Conservation (phyloP, 1,140 invertebrate species). For the Heliconius hewitsoni region DNA sequence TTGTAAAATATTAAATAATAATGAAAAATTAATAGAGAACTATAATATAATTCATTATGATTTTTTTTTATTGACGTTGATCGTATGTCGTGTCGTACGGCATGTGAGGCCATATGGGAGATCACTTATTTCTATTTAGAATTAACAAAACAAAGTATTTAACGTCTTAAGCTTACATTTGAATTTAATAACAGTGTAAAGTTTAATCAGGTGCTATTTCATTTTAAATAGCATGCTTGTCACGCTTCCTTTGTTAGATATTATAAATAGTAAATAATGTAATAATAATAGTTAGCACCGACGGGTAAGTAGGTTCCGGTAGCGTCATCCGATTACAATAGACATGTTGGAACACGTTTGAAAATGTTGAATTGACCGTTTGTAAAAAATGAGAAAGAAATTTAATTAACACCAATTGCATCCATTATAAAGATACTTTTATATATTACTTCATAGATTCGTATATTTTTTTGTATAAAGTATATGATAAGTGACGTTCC, state of each 20-base stretch:
- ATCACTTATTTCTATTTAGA: constrained; percentile 1
- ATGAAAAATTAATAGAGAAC: background rate
- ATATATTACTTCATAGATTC: background rate
- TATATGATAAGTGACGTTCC: background rate
- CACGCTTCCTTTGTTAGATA: constrained; percentile 35
- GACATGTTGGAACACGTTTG: background rate
- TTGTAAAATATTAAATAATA: background rate
- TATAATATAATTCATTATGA: background rate
- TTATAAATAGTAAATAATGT: background rate
- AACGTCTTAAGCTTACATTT: constrained; percentile 25
- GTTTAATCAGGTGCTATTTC: constrained; percentile 35
- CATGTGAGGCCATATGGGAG: background rate
- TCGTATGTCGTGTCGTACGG: constrained; percentile 4
- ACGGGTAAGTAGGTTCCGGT: constrained; percentile 22
- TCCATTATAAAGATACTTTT: background rate
- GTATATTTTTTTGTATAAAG: background rate
- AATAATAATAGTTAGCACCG: constrained; percentile 27
- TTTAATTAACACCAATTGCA: background rate
- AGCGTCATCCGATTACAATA: background rate
- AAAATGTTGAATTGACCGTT: background rate
- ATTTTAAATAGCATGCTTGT: constrained; percentile 31
- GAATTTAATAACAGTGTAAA: constrained; percentile 26
- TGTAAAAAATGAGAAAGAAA: background rate
- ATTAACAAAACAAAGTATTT: constrained; percentile 18
- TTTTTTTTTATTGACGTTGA: background rate